Base-by-base conservation (phyloP, 2,797 vertebrate species). In the Austrolebias charrua region DNA sequence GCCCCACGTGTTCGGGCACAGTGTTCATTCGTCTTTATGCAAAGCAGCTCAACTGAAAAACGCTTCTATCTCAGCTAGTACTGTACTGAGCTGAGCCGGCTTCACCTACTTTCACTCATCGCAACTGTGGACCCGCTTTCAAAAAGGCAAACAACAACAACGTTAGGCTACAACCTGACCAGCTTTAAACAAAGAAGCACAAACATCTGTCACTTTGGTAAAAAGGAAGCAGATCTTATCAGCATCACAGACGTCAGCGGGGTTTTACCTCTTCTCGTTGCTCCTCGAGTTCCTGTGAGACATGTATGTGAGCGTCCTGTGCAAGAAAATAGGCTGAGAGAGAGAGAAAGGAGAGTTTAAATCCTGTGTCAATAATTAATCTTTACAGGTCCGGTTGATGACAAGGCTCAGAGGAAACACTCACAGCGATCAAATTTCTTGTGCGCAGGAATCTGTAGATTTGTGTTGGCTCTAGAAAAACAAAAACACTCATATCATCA, bases 381-480 rank as follows among this genome's bases (percentile, higher is more conserved):
- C 16, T 61, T 35, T 56, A 38, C 12, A 40, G 55, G 4, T 33
- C 29, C 2, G 63, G 24, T 24, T 24, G 24, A 24, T 24, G 24
- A 24, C 24, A 3, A 24, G 24, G 24, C 24, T 24, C 24, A 24
- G 24, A 24, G 44, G 53, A 8, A 56, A 66, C 16, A 96, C 96
- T 94, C 91, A 99, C 97, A 74, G 97, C 95, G 76, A 99, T 99
- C 69, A 99, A 88, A 91, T 99, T 99, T 86, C 97, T 94, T 60
- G 96, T 98, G 85, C 97, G 95, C 48, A 98, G 95, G 92, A 98
- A 99, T 92, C 97, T 94, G 92, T 99, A 99, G 88, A 99, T 99
- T 86, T 99, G 97, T n/a, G 97, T 99, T 31, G 97, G 97, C 78
- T 99, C 97, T 99, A 90, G 5, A 57, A 62, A 79, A 5, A 73